Conservation (phyloP, 2,797 vertebrate species). For the Monodelphis domestica region DNA sequence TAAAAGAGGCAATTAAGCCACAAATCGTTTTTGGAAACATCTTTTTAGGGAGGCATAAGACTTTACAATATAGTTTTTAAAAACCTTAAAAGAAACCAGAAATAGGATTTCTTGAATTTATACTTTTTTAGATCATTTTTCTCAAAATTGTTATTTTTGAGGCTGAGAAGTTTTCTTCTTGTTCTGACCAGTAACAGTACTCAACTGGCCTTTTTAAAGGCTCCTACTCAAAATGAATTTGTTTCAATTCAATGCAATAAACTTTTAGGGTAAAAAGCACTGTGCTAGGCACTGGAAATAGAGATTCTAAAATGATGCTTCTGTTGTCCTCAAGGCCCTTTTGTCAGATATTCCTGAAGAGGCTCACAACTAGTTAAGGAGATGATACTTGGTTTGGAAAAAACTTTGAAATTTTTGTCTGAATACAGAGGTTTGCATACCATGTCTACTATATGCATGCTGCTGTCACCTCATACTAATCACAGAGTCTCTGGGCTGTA, state of each 20-base stretch:
- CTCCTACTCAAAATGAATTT: neutral
- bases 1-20: neutral
- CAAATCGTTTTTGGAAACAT: neutral
- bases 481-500: neutral
- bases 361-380: neutral
- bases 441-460: neutral
- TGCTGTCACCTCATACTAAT: neutral
- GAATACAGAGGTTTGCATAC: neutral
- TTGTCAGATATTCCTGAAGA: neutral
- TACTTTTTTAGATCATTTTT: neutral
- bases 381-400: neutral
- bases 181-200: neutral
- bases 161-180: neutral
- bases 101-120: neutral
- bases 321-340: neutral
- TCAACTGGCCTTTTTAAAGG: neutral
- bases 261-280: neutral
- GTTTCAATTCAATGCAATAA: neutral
- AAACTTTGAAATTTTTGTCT: neutral
- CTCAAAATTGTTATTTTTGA: neutral
- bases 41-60: neutral
- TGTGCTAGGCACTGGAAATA: neutral
- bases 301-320: neutral
- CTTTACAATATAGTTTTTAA: neutral
- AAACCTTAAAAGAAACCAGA: neutral